Conservation (phyloP, 2,113 vertebrate genomes). For the Asarcornis scutulata region DNA sequence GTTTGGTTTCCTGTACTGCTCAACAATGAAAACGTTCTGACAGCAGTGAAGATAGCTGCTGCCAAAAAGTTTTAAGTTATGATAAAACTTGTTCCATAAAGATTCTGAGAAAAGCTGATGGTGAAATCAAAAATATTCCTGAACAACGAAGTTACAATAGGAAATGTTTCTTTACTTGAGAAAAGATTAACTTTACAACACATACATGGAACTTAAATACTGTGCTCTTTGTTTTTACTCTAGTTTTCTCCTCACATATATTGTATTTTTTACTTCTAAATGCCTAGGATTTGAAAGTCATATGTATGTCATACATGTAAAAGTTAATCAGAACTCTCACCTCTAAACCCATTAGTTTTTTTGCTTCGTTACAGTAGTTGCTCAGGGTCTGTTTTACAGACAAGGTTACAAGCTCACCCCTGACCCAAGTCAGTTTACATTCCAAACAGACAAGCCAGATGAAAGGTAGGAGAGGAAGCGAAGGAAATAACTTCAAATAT, state of each 20-base stretch:
- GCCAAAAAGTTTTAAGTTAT: not conserved
- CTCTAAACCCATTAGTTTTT: not conserved
- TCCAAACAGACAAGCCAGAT: constrained; percentile 43
- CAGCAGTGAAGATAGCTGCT: not conserved
- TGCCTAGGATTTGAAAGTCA: not conserved
- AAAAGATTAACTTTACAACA: not conserved
- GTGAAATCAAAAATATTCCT: not conserved
- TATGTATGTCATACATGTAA: not conserved
- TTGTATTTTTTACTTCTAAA: not conserved
- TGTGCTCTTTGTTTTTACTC: not conserved
- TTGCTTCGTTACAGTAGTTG: not conserved
- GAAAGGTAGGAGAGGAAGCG: constrained; percentile 16
- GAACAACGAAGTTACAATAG: not conserved
- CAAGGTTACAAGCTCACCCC: constrained; percentile 18
- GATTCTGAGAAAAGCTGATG: not conserved
- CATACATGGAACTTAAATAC: not conserved
- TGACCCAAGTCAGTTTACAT: constrained; percentile 36
- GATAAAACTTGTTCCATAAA: not conserved
- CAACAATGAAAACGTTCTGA: not conserved
- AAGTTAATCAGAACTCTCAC: not conserved
- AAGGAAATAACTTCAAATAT: not conserved
- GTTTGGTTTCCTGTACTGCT: not conserved
- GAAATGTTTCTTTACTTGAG: not conserved
- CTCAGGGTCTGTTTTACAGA: not conserved
- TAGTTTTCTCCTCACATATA: not conserved